Base-by-base conservation (phyloP, 2,797 vertebrate genomes). In the Eutrigla gurnardus region DNA sequence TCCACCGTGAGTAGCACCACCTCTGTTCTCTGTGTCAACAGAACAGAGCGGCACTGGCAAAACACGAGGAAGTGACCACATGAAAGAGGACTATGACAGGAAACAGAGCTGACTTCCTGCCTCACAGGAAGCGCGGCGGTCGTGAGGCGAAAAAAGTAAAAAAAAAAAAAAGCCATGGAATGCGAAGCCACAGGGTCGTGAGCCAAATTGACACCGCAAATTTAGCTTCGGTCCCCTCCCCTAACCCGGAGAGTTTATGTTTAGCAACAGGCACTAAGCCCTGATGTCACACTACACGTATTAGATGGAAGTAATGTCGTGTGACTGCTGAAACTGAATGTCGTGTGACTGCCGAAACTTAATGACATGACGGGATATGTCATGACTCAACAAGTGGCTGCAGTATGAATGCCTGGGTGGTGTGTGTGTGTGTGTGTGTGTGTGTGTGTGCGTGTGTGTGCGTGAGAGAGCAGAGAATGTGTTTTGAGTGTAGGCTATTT, bases 61-160 rank as follows among this genome's bases (percentile, higher is more conserved):
- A 94, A 93, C 92, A 93, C 64, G 57, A 93, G 94, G 94, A 95
- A 95, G 93, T 95, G 93, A 93, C 94, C 94, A 95, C 95, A 95
- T 95, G 91, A 95, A 95, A 94, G 93, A 84, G 86, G 91, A 89
- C 92, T 84, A 91, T 89, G 92, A 93, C 92, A 94, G 93, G 93
- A 95, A 95, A 89, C 90, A 73, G 80, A 82, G 83, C 91, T 89
- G 73, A 93, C 92, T 95, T 95, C 95, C 95, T 95, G 93, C 91
- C 90, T 92, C 90, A 84, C 92, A 94, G 94, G 94, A 95, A 94
- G 83, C 88, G 78, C 71, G 84, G 91, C 69, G 84, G 90, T 94
- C 75, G 82, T 80, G 89, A 91, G 89, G 89, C 78, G 33, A 75
- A 74, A 66, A 25, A 25, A 25, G n/a, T n/a, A 25, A 25, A 89